Conservation (phyloP, 1,140 invertebrate species). For the Polyergus mexicanus region DNA sequence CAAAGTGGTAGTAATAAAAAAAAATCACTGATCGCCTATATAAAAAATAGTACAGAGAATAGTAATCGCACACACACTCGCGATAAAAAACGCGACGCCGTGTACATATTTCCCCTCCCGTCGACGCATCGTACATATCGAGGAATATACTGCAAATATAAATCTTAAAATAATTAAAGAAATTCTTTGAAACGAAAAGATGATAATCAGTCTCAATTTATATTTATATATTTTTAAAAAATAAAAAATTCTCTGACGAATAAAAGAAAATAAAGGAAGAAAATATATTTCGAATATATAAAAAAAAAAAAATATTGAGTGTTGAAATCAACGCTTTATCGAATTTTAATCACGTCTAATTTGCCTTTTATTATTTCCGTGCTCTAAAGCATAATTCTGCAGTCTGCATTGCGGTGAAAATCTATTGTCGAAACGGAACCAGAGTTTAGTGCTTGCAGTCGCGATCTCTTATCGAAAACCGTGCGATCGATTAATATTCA, state of each 20-base stretch:
- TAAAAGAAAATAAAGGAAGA: background rate
- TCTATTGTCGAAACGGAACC: background rate
- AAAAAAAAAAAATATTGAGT: too few relatives aligned
- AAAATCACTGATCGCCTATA: slow-evolving; percentile 54
- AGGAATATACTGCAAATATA: background rate
- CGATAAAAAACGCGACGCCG: slow-evolving; percentile 19
- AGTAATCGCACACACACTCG: background rate
- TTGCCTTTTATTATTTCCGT: background rate
- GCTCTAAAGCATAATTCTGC: background rate
- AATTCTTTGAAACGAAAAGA: background rate
- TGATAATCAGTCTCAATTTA: background rate
- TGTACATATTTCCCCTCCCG: slow-evolving; percentile 14
- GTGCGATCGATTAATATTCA: slow-evolving; percentile 50
- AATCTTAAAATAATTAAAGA: slow-evolving; percentile 14
- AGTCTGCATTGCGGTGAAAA: background rate
- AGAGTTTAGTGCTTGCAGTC: slow-evolving; percentile 13
- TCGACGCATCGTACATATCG: background rate
- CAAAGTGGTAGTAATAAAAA: slow-evolving; percentile 44
- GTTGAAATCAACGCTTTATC: background rate
- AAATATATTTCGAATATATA: background rate
- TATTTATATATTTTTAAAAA: background rate
- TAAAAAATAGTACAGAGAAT: slow-evolving; percentile 47
- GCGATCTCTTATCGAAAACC: slow-evolving; percentile 28
- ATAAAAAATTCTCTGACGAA: background rate
- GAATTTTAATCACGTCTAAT: slow-evolving; percentile 22